phyloP scores from a whole-genome alignment of 2,888 invertebrate species.

The Cerastis rubricosa region DNA sequence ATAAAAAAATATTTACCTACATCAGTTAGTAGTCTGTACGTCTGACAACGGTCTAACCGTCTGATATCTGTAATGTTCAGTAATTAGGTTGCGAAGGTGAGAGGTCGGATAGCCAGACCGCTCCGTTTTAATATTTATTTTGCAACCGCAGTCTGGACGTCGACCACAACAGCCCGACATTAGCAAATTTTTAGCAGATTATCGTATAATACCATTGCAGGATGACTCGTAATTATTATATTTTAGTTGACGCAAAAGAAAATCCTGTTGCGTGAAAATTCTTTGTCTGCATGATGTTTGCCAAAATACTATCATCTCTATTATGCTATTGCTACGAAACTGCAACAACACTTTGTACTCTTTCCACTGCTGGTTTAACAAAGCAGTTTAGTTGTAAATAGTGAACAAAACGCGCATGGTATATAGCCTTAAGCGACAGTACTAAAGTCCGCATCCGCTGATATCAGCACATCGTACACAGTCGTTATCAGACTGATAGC shows the following conservation, averaged over 20 bases:
- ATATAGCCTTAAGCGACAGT: background rate
- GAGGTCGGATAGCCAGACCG: constrained; percentile 26
- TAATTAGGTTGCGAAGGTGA: constrained; percentile 50
- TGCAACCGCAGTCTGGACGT: constrained; percentile 5
- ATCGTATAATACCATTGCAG: background rate
- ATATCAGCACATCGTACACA: constrained; percentile 6
- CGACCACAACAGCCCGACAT: background rate
- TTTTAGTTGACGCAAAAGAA: constrained; percentile 5
- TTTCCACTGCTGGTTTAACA: constrained; percentile 13
- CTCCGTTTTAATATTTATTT: constrained; percentile 44
- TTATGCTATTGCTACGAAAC: background rate
- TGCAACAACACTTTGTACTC: accelerated
- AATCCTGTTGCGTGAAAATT: constrained; percentile 19
- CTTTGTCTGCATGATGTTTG: constrained; percentile 25
- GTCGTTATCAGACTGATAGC: constrained; percentile 57
- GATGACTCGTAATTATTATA: background rate
- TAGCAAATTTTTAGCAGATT: constrained; percentile 7
- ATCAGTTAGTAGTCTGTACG: constrained; percentile 37
- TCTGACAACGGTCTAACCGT: constrained; percentile 52
- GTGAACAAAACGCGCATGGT: constrained; percentile 15
- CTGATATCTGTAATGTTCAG: constrained; percentile 45
- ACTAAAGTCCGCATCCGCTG: background rate
- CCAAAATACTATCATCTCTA: constrained; percentile 37
- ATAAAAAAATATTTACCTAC: constrained; percentile 53
- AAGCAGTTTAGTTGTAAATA: accelerated